Percentiles rank a stretch among this genome's conserved stretches.
Conservation (phyloP, 2,888 invertebrate genomes). For the Poecilus cupreus region DNA sequence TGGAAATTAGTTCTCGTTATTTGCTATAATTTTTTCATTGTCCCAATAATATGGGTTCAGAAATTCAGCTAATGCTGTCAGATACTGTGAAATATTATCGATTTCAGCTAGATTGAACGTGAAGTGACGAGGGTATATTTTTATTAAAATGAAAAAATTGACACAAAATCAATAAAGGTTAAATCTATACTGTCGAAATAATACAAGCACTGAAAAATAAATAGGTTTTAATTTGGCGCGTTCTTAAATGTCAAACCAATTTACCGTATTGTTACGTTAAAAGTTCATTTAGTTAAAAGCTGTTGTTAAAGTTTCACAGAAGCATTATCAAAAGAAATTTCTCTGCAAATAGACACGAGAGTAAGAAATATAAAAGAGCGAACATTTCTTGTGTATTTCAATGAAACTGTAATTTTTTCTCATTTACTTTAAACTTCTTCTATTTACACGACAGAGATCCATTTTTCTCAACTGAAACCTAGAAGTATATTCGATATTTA, state of each 20-base stretch:
- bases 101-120: conserved; percentile 27
- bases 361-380: no score
- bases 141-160: conserved; percentile 37
- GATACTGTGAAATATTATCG: conserved; percentile 21
- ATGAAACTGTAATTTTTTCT: neutral
- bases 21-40: conserved; percentile 5
- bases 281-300: neutral
- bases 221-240: neutral
- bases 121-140: conserved; percentile 41
- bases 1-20: neutral
- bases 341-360: neutral
- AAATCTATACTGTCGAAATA: conserved; percentile 2
- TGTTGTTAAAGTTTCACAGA: neutral
- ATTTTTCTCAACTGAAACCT: neutral
- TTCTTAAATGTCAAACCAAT: neutral
- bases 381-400: neutral
- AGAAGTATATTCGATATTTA: neutral
- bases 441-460: neutral
- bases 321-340: conserved; percentile 14
- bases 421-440: neutral
- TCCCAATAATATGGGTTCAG: neutral
- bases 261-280: conserved; percentile 16
- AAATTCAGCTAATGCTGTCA: conserved; percentile 11
- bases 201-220: neutral
- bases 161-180: conserved; percentile 40